Conservation (phyloP, 2,888 invertebrate genomes). For the Megaustenia siamemsis region DNA sequence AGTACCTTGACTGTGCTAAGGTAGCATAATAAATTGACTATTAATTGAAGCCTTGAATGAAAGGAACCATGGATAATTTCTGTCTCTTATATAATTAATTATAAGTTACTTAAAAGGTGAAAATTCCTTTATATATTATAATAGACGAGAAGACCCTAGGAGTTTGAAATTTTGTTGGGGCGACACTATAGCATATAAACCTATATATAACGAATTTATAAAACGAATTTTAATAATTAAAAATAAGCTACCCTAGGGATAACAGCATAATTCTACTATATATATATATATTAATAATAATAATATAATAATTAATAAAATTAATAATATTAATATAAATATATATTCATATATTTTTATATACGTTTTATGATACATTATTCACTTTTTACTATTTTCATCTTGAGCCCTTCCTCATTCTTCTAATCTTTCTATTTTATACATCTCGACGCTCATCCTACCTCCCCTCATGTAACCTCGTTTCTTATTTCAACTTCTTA, state of each 20-base stretch:
- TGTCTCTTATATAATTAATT: constrained; percentile 82
- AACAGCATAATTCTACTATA: constrained; percentile 92
- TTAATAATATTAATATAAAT: too few species aligned
- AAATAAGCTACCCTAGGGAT: constrained; percentile 90
- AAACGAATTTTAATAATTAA: constrained; percentile 66
- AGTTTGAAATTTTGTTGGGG: constrained; percentile 82
- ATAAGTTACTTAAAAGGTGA: constrained; percentile 84
- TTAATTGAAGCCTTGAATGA: constrained; percentile 90
- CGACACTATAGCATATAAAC: constrained; percentile 57
- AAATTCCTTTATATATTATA: constrained; percentile 85
- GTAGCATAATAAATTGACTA: constrained; percentile 71
- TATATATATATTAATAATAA: too few species aligned
- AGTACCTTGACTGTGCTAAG: constrained; percentile 72
- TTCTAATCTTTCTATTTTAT: too few species aligned
- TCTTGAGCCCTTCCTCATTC: too few species aligned
- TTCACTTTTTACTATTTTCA: too few species aligned
- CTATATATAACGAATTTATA: constrained; percentile 36
- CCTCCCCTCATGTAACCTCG: too few species aligned
- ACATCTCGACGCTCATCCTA: too few species aligned
- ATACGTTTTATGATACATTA: too few species aligned
- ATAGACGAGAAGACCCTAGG: constrained; percentile 90
- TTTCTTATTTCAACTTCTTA: too few species aligned
- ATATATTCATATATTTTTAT: too few species aligned
- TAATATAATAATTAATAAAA: too few species aligned
- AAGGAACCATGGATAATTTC: constrained; percentile 85